These are phyloP conservation scores for Drosophila meridiana DNA, from an alignment of 2,888 invertebrate genomes.

Conservation along the genomic window DNA sequence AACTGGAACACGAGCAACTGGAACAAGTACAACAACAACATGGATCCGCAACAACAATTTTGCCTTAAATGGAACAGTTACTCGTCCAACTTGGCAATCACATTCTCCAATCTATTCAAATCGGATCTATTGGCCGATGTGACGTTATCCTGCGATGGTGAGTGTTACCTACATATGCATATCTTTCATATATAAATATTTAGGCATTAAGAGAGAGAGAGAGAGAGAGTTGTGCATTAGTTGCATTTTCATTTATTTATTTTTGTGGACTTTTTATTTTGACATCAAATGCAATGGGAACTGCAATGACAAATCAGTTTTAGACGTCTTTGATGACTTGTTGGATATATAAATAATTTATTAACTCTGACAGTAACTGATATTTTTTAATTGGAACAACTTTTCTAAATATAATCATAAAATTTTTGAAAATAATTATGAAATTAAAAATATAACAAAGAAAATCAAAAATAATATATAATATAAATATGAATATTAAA, in stretches of 20 bases:
- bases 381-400: background rate
- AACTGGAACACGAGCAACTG: slow-evolving; percentile 14
- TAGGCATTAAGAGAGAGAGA: background rate
- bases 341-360: background rate
- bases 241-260: background rate
- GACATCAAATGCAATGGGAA: slow-evolving; percentile 31
- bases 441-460: background rate
- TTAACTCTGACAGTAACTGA: background rate
- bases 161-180: slow-evolving; percentile 75
- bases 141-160: slow-evolving; percentile 96
- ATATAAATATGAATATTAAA: background rate
- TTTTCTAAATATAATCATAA: background rate
- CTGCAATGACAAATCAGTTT: background rate
- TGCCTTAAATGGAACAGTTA: slow-evolving; percentile 98
- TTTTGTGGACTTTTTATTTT: background rate
- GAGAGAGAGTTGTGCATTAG: background rate
- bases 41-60: slow-evolving; percentile 98
- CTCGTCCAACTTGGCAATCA: slow-evolving; percentile 95
- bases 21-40: slow-evolving; percentile 78
- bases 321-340: no score
- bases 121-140: slow-evolving; percentile 97
- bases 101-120: slow-evolving; percentile 96
- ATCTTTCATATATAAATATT: background rate
- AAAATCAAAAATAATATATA: background rate
- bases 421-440: background rate